Conservation (phyloP, 2,888 invertebrate genomes). For the Andrena haemorrhoa region DNA sequence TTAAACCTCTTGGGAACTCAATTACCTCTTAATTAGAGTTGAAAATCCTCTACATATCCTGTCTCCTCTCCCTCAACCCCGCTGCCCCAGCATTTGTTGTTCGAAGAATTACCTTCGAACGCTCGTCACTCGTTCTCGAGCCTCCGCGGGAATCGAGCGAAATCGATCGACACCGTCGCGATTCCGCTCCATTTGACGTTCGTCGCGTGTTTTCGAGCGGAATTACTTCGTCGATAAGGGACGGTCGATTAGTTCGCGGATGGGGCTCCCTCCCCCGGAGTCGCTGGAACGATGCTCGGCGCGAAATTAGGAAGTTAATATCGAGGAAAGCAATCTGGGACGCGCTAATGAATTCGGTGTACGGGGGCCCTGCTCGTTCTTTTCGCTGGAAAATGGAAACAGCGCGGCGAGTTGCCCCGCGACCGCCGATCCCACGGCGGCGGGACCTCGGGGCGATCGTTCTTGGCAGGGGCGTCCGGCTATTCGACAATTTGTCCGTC, state of each 20-base stretch:
- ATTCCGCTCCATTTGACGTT: neutral
- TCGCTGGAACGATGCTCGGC: conserved; percentile 12
- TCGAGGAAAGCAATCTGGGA: conserved; percentile 26
- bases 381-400: conserved; percentile 1
- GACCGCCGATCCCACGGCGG: conserved; percentile 12
- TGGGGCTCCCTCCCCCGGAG: neutral
- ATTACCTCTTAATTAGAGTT: conserved; percentile 61
- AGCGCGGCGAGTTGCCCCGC: conserved; percentile 23
- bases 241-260: conserved; percentile 12
- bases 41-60: too few species aligned
- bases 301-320: conserved; percentile 23
- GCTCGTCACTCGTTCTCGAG: neutral
- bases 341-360: conserved; percentile 23
- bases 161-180: neutral
- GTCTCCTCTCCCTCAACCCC: neutral
- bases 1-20: conserved; percentile 63
- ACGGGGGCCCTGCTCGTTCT: neutral
- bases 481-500: conserved; percentile 58
- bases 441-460: conserved; percentile 37
- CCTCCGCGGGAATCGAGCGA: neutral
- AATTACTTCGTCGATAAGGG: conserved; percentile 14
- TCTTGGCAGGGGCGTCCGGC: conserved; percentile 12
- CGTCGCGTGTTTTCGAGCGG: neutral
- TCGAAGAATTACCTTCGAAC: neutral
- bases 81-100: neutral